Percentiles rank a stretch among this genome's conserved stretches.
These are phyloP conservation scores for Anhinga rufa DNA, from an alignment of 2,113 vertebrate genomes.

Conservation along the genomic window DNA sequence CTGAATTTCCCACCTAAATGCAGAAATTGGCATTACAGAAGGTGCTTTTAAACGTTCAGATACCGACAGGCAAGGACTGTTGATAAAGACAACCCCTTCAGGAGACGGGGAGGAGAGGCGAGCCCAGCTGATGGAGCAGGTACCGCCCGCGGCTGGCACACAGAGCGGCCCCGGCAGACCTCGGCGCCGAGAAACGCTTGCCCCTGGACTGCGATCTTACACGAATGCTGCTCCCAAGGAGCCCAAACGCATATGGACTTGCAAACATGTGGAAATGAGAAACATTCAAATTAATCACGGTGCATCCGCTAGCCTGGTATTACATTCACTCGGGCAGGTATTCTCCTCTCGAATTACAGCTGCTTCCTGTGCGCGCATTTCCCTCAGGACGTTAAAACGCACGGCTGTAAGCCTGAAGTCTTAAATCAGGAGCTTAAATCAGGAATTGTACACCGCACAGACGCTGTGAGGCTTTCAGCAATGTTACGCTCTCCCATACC, in stretches of 20 bases:
- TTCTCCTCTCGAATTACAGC: background rate
- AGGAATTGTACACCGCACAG: background rate
- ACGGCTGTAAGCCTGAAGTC: background rate
- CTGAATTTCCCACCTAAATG: background rate
- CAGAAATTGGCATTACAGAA: no score
- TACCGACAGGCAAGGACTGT: background rate
- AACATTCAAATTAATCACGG: accelerated
- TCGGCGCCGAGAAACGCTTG: background rate
- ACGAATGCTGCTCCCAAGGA: background rate
- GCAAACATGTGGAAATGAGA: background rate
- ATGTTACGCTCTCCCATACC: accelerated
- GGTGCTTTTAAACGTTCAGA: background rate
- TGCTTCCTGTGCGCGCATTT: background rate
- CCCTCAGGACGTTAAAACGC: background rate
- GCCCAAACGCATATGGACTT: accelerated
- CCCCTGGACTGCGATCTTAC: accelerated
- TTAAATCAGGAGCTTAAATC: background rate
- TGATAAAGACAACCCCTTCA: background rate
- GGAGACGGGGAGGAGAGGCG: background rate
- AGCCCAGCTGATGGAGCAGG: background rate
- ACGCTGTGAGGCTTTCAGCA: background rate
- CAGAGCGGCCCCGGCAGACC: no score
- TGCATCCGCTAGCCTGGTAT: background rate
- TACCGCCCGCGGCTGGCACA: background rate
- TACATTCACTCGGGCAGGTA: background rate